These are phyloP conservation scores for Telenomus remus DNA, from an alignment of 1,140 invertebrate genomes.

Conservation along the genomic window DNA sequence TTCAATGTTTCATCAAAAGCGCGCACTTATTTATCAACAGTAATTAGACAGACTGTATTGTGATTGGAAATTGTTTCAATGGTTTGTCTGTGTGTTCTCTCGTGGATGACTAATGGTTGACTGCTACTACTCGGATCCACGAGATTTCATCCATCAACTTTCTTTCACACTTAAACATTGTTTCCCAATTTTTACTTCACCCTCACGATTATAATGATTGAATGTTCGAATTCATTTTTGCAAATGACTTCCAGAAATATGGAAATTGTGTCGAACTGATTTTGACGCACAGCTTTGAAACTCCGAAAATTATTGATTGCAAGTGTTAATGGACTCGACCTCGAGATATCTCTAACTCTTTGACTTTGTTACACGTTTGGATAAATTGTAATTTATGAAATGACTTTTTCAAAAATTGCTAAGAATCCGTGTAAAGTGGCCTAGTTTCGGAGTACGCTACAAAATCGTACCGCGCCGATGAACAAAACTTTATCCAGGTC, in stretches of 20 bases:
- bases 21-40: conserved; percentile 10
- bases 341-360: not conserved
- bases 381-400: conserved; percentile 13
- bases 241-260: too few species aligned
- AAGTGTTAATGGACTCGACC: conserved; percentile 3
- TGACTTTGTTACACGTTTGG: not conserved
- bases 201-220: too few species aligned
- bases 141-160: too few species aligned
- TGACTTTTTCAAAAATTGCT: conserved; percentile 9
- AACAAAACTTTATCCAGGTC: conserved; percentile 12
- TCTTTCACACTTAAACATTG: too few species aligned
- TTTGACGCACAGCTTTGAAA: too few species aligned
- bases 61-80: not conserved
- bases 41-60: not conserved
- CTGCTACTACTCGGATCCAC: conserved; percentile 14
- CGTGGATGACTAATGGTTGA: conserved; percentile 13
- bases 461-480: conserved; percentile 19
- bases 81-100: not conserved
- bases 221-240: too few species aligned
- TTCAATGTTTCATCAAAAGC: conserved; percentile 12
- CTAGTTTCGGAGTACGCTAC: conserved; percentile 24
- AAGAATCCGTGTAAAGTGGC: conserved; percentile 12
- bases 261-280: too few species aligned
- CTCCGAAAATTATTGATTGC: conserved; percentile 16
- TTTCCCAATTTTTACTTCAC: too few species aligned